These are phyloP conservation scores for Drosophila peninsularis DNA, from an alignment of 2,888 invertebrate species.

Conservation along the genomic window DNA sequence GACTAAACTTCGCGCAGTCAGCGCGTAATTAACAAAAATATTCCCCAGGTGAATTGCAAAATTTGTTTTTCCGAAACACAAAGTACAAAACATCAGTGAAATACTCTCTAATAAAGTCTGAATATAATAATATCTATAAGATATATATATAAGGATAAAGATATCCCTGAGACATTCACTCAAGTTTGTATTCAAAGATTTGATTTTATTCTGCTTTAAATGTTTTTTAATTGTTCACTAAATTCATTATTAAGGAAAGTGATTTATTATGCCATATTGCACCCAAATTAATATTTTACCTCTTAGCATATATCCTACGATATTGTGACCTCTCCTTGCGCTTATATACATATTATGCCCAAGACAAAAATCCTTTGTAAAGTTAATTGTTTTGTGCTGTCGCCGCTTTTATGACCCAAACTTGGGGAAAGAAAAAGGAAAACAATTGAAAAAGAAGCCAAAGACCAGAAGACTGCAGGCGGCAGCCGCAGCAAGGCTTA, in stretches of 20 bases:
- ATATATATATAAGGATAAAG: too few species aligned
- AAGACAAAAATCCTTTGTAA: constrained; percentile 39
- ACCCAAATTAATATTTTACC: not conserved
- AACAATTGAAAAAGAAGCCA: constrained; percentile 27
- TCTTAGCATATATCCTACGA: not conserved
- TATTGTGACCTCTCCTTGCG: not conserved
- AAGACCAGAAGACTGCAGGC: constrained; percentile 2
- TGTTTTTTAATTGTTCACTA: too few species aligned
- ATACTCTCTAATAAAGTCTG: not conserved
- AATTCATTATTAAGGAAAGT: not conserved
- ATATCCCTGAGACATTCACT: too few species aligned
- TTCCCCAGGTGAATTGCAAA: constrained; percentile 3
- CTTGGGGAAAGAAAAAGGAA: constrained; percentile 16
- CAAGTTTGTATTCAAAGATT: too few species aligned
- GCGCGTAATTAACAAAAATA: constrained; percentile 55
- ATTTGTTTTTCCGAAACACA: not conserved
- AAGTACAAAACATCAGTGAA: not conserved
- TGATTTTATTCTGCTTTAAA: not conserved
- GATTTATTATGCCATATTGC: not conserved
- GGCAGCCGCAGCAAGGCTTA: constrained; percentile 16
- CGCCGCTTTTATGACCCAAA: constrained; percentile 31
- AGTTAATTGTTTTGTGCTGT: constrained; percentile 20
- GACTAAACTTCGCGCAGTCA: constrained; percentile 51
- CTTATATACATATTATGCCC: not conserved
- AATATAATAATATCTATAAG: too few species aligned